These are phyloP conservation scores for Drosophila trapezifrons DNA, from an alignment of 1,140 invertebrate species.

Conservation along the genomic window DNA sequence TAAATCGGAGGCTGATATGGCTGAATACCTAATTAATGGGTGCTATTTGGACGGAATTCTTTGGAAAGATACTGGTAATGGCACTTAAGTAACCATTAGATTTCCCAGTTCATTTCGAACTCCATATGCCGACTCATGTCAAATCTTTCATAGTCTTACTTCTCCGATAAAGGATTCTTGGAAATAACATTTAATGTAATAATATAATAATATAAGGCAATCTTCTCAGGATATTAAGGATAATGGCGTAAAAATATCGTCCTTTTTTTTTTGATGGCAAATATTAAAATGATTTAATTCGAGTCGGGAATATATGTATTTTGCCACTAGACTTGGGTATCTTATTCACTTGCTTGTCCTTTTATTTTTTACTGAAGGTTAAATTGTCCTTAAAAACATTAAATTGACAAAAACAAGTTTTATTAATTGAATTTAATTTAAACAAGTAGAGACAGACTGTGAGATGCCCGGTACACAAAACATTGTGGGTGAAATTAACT, in stretches of 20 bases:
- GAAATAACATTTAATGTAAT: too few relatives aligned
- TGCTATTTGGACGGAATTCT: slow-evolving; percentile 19
- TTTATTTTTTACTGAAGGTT: too few relatives aligned
- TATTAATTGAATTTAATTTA: too few relatives aligned
- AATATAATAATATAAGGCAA: too few relatives aligned
- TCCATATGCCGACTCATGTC: too few relatives aligned
- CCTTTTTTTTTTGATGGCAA: slow-evolving; percentile 1
- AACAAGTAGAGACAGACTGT: too few relatives aligned
- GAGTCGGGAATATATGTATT: slow-evolving; percentile 2
- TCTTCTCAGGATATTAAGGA: background rate
- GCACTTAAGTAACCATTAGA: slow-evolving; percentile 9
- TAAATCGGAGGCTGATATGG: slow-evolving; percentile 4
- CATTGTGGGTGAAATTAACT: too few relatives aligned
- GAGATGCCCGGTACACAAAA: too few relatives aligned
- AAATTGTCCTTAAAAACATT: too few relatives aligned
- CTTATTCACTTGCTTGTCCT: slow-evolving; percentile 21
- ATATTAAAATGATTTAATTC: background rate
- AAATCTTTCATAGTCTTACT: background rate
- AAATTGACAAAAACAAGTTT: too few relatives aligned
- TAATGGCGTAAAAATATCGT: background rate
- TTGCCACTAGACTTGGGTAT: slow-evolving; percentile 24
- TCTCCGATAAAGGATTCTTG: slow-evolving; percentile 15
- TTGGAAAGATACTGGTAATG: background rate
- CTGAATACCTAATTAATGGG: background rate
- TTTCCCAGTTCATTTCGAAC: slow-evolving; percentile 23